These are phyloP conservation scores for Scaptomyza tumidula DNA, from an alignment of 2,888 invertebrate genomes.

Conservation along the genomic window DNA sequence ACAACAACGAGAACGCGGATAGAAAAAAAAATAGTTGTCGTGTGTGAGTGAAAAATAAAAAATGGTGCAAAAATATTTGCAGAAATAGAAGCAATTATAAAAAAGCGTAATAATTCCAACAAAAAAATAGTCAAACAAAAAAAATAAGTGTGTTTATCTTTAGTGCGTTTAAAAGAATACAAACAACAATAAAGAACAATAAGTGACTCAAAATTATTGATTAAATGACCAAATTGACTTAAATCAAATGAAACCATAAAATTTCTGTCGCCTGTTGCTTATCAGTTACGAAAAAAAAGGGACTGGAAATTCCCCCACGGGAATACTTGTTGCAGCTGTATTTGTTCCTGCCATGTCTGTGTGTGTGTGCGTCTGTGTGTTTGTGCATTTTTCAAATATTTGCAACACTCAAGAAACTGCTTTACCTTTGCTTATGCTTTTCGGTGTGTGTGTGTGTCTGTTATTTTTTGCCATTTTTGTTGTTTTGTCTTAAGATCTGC, in stretches of 20 bases:
- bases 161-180: slow-evolving; percentile 31
- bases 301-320: not conserved
- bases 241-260: slow-evolving; percentile 39
- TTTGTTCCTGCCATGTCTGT: slow-evolving; percentile 30
- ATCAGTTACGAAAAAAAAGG: slow-evolving; percentile 19
- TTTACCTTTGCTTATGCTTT: slow-evolving; percentile 46
- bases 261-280: slow-evolving; percentile 28
- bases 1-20: slow-evolving; percentile 33
- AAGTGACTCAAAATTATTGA: slow-evolving; percentile 37
- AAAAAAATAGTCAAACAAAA: slow-evolving; percentile 13
- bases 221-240: slow-evolving; percentile 7
- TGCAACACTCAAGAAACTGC: slow-evolving; percentile 70
- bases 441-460: slow-evolving; percentile 14
- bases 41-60: slow-evolving; percentile 49
- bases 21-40: slow-evolving; percentile 37
- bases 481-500: slow-evolving; percentile 34
- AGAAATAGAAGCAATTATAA: slow-evolving; percentile 23
- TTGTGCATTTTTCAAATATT: slow-evolving; percentile 72
- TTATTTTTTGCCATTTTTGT: slow-evolving; percentile 60
- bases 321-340: slow-evolving; percentile 45
- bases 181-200: slow-evolving; percentile 19
- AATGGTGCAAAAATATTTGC: slow-evolving; percentile 56
- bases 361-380: slow-evolving; percentile 33
- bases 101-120: slow-evolving; percentile 44
- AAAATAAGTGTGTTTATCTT: slow-evolving; percentile 52